Evolutionary conservation across 2,113 vertebrate species (phyloP).

Genomic region (Gracilinanus agilis): DNA sequence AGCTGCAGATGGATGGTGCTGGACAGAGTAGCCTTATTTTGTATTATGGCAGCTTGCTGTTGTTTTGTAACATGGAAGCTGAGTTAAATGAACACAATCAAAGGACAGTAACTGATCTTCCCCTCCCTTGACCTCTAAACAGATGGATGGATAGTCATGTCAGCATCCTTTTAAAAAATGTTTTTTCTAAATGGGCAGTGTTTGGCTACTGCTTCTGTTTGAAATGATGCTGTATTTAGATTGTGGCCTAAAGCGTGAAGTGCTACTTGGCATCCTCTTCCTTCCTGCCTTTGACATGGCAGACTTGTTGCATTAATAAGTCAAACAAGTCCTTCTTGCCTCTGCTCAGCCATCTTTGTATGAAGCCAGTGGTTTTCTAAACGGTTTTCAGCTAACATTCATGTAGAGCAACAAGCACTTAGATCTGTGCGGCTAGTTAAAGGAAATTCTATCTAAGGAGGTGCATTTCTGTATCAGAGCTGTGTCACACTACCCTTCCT

Average conservation of each 20-base stretch:
- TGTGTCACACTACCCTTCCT: constrained; percentile 76
- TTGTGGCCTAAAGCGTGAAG: constrained; percentile 63
- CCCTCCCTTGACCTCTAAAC: constrained; percentile 55
- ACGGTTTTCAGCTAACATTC: constrained; percentile 83
- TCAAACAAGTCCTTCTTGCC: constrained; percentile 72
- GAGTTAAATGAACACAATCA: constrained; percentile 61
- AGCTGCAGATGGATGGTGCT: constrained; percentile 78
- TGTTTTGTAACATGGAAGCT: constrained; percentile 71
- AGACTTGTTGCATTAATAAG: constrained; percentile 68
- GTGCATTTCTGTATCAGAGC: constrained; percentile 79
- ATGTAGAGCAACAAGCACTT: constrained; percentile 77
- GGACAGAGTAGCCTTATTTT: constrained; percentile 76
- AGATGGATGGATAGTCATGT: background rate
- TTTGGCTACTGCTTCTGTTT: constrained; percentile 75
- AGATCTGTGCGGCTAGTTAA: constrained; percentile 70
- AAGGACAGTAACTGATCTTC: constrained; percentile 60
- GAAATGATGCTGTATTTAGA: constrained; percentile 76
- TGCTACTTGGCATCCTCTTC: constrained; percentile 66
- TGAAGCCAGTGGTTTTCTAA: constrained; percentile 73
- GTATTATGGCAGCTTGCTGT: constrained; percentile 77
- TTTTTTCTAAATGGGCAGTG: constrained; percentile 66
- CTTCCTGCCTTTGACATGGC: constrained; percentile 62
- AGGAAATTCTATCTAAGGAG: constrained; percentile 69
- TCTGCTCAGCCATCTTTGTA: constrained; percentile 67
- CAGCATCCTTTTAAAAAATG: constrained; percentile 10